Evolutionary conservation across 2,888 invertebrate genomes (phyloP).

Genomic region (Malacosoma neustria): DNA sequence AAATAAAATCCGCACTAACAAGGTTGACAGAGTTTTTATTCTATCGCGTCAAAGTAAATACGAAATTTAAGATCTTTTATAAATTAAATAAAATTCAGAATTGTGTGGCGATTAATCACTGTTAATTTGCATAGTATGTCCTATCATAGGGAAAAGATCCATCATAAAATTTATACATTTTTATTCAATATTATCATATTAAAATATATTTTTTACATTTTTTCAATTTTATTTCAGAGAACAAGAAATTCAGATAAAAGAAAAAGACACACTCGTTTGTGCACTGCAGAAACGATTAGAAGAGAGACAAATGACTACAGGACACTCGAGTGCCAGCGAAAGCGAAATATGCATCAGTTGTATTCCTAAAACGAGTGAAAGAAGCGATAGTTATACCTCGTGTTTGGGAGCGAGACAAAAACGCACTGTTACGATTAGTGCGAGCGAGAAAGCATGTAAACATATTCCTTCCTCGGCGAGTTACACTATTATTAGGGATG

Average conservation of each 20-base stretch:
- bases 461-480: not conserved
- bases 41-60: no score
- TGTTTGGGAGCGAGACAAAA: conserved; percentile 12
- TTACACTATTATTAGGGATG: not conserved
- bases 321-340: conserved; percentile 12
- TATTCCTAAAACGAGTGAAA: conserved; percentile 9
- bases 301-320: conserved; percentile 9
- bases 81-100: no score
- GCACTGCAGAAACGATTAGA: conserved; percentile 21
- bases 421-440: conserved; percentile 13
- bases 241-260: conserved; percentile 35
- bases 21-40: no score
- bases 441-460: conserved; percentile 23
- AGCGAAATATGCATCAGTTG: conserved; percentile 22
- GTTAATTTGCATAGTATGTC: no score
- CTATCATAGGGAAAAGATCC: no score
- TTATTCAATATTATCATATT: no score
- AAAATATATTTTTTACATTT: no score
- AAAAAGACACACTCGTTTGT: conserved; percentile 30
- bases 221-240: no score
- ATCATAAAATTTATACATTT: no score
- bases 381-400: conserved; percentile 16
- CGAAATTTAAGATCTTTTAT: no score
- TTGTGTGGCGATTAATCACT: no score
- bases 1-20: no score